Evolutionary conservation across 2,113 vertebrate genomes (phyloP).

Genomic region (Pomatostomus ruficeps): DNA sequence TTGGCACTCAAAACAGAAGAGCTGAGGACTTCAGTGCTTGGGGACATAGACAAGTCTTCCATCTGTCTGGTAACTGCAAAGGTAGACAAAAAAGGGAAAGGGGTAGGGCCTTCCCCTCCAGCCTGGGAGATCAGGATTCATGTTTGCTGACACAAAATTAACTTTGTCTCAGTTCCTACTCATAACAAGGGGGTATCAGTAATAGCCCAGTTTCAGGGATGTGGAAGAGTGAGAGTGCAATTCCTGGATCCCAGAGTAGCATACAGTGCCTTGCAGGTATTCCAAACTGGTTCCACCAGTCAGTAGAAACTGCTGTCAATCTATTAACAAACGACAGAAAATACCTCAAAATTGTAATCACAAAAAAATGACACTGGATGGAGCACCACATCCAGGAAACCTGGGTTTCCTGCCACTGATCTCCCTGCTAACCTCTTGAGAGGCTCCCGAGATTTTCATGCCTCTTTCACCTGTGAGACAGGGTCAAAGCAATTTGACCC

Average conservation of each 20-base stretch:
- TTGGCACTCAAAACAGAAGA: neutral
- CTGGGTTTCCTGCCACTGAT: neutral
- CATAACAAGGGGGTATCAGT: neutral
- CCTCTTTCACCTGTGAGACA: neutral
- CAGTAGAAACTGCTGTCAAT: neutral
- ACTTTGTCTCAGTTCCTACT: neutral
- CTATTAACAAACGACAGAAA: neutral
- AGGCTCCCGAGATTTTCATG: neutral
- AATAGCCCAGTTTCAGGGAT: neutral
- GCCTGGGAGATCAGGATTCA: neutral
- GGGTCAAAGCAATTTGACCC: neutral
- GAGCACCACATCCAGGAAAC: conserved; percentile 1
- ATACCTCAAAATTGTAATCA: neutral
- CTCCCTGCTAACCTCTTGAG: neutral
- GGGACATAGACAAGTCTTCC: neutral
- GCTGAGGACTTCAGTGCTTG: neutral
- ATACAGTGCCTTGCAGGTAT: neutral
- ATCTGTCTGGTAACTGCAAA: neutral
- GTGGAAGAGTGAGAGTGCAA: neutral
- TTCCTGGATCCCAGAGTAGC: neutral
- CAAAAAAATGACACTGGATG: conserved; percentile 39
- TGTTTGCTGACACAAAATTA: neutral
- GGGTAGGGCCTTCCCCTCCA: neutral
- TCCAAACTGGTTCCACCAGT: neutral
- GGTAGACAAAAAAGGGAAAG: neutral